These are phyloP conservation scores for Toxotes chatareus DNA, from an alignment of 2,113 vertebrate genomes.

Conservation along the genomic window DNA sequence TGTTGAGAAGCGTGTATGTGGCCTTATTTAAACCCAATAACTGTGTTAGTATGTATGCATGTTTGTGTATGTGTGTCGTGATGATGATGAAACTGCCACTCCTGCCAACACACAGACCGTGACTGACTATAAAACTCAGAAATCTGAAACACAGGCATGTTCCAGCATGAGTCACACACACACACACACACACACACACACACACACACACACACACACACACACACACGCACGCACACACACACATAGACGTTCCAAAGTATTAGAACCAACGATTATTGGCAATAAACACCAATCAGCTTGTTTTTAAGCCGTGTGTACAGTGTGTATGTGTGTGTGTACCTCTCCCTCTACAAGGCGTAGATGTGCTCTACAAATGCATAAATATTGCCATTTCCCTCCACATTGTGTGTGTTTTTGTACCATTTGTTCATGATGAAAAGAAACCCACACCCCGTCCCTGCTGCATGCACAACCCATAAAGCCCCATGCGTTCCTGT, in stretches of 20 bases:
- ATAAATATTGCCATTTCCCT: not conserved
- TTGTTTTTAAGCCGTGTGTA: not conserved
- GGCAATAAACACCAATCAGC: slow-evolving; percentile 55
- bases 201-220: slow-evolving; percentile 2
- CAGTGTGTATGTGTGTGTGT: slow-evolving; percentile 22
- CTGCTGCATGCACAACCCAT: slow-evolving; percentile 33
- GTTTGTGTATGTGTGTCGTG: slow-evolving; percentile 44
- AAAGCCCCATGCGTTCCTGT: slow-evolving; percentile 13
- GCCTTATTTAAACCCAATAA: slow-evolving; percentile 33
- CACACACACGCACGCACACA: slow-evolving; percentile 30
- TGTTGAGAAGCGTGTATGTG: not conserved
- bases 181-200: slow-evolving; percentile 36
- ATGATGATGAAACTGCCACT: slow-evolving; percentile 53
- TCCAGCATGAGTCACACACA: slow-evolving; percentile 73
- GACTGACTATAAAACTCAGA: slow-evolving; percentile 68
- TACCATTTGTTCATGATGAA: slow-evolving; percentile 47
- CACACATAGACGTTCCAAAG: slow-evolving; percentile 50
- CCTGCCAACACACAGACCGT: slow-evolving; percentile 70
- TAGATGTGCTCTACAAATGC: slow-evolving; percentile 25
- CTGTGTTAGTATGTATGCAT: slow-evolving; percentile 38
- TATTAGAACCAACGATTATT: slow-evolving; percentile 54
- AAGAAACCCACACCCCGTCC: slow-evolving; percentile 34
- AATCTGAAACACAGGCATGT: slow-evolving; percentile 63
- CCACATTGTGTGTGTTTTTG: slow-evolving; percentile 11
- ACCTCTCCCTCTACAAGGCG: slow-evolving; percentile 30